Evolutionary conservation across 2,113 vertebrate genomes (phyloP).

Genomic region (Pardalotus punctatus): DNA sequence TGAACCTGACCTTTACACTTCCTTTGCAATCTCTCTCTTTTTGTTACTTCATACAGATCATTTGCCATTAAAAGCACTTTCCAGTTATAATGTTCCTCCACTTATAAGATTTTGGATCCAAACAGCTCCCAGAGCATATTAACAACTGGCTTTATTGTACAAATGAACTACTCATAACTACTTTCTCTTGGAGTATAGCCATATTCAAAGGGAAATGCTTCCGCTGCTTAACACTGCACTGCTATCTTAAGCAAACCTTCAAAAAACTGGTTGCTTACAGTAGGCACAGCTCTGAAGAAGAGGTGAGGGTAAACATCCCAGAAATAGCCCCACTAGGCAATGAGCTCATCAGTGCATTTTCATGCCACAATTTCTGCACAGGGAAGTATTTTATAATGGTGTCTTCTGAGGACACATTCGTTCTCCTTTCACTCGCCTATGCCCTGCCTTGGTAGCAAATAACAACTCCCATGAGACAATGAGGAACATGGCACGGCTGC

Average conservation of each 20-base stretch:
- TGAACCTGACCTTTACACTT: background rate
- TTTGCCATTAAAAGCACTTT: slow-evolving; percentile 8
- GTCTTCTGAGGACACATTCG: background rate
- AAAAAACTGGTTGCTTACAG: background rate
- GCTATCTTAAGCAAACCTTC: background rate
- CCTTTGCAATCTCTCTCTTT: background rate
- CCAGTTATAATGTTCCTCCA: background rate
- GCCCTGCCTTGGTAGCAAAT: background rate
- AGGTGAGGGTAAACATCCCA: background rate
- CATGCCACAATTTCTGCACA: background rate
- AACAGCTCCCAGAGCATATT: slow-evolving; percentile 5
- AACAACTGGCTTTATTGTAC: background rate
- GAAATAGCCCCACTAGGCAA: background rate
- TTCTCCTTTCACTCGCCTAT: background rate
- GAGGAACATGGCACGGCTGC: background rate
- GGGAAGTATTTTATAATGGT: background rate
- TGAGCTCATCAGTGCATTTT: background rate
- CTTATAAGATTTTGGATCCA: background rate
- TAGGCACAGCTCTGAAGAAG: background rate
- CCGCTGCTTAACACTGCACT: background rate
- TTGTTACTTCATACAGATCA: background rate
- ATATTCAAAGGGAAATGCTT: background rate
- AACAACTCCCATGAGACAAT: background rate
- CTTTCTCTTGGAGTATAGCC: background rate
- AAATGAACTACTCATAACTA: background rate